phyloP scores from a whole-genome alignment of 2,113 vertebrate species.

The Carlito syrichta region DNA sequence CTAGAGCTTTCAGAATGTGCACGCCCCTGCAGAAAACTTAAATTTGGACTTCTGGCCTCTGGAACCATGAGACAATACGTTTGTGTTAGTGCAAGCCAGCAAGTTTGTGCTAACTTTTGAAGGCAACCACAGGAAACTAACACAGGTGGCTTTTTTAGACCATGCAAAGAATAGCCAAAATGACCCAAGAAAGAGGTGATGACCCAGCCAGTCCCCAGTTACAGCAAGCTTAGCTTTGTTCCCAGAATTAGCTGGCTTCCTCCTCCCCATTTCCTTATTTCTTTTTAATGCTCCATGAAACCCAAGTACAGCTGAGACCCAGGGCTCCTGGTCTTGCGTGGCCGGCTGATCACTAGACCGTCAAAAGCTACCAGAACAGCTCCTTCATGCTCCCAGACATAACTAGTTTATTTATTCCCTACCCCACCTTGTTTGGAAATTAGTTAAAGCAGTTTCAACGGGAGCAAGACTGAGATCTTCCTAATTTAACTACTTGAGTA shows the following conservation, averaged over 20 bases:
- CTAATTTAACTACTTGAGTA: neutral
- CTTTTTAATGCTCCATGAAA: constrained; percentile 33
- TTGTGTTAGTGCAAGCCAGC: neutral
- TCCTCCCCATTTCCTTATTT: constrained; percentile 23
- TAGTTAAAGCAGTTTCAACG: neutral
- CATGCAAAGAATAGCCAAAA: neutral
- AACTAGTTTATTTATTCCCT: neutral
- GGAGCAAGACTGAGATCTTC: neutral
- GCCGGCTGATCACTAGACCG: neutral
- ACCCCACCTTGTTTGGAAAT: neutral
- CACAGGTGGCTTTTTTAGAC: neutral
- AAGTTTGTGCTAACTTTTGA: neutral
- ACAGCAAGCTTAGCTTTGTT: neutral
- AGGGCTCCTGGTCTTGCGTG: neutral
- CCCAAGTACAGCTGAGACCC: neutral
- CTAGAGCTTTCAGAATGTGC: too few relatives aligned
- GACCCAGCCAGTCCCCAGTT: neutral
- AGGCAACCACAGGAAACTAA: neutral
- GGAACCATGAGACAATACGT: neutral
- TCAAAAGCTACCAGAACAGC: neutral
- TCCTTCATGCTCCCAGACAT: neutral
- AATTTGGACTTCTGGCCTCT: neutral
- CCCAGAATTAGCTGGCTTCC: neutral
- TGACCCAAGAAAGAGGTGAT: neutral
- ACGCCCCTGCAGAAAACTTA: rapidly evolving